Conservation (phyloP, 2,113 vertebrate species). For the Psittacula cyanocephala region DNA sequence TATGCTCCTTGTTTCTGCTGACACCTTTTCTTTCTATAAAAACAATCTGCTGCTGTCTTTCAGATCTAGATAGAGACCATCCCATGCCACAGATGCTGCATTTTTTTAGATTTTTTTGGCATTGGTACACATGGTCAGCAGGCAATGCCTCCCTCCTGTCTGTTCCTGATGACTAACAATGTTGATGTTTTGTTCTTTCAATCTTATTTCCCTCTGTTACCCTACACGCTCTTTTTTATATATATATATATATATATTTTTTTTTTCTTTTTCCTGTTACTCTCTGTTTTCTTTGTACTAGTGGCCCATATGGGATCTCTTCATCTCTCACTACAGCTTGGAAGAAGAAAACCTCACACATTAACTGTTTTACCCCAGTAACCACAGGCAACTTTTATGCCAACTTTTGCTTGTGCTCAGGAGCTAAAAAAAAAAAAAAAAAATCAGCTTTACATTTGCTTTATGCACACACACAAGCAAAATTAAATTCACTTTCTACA, state of each 20-base stretch:
- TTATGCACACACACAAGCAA: not conserved
- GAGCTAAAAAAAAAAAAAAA: not conserved
- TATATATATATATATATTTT: not conserved
- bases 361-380: constrained; percentile 25
- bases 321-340: constrained; percentile 45
- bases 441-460: not conserved
- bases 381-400: not conserved
- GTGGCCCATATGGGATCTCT: constrained; percentile 69
- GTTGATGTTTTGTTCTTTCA: constrained; percentile 72
- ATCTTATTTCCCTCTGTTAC: constrained; percentile 73
- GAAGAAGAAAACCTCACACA: constrained; percentile 39
- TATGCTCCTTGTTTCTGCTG: constrained; percentile 64
- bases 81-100: constrained; percentile 64
- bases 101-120: constrained; percentile 62
- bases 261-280: constrained; percentile 58
- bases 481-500: constrained; percentile 61
- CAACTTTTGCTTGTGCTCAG: not conserved
- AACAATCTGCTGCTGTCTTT: constrained; percentile 76
- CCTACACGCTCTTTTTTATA: not conserved
- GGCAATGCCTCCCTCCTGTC: constrained; percentile 63
- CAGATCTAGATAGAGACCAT: constrained; percentile 63
- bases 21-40: constrained; percentile 74
- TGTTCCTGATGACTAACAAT: constrained; percentile 67
- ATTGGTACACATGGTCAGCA: constrained; percentile 67
- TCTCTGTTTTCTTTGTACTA: constrained; percentile 65